Percentiles rank a stretch among this genome's conserved stretches.
Conservation (phyloP, 2,797 vertebrate species). For the Petrocephalus schoutedeni region DNA sequence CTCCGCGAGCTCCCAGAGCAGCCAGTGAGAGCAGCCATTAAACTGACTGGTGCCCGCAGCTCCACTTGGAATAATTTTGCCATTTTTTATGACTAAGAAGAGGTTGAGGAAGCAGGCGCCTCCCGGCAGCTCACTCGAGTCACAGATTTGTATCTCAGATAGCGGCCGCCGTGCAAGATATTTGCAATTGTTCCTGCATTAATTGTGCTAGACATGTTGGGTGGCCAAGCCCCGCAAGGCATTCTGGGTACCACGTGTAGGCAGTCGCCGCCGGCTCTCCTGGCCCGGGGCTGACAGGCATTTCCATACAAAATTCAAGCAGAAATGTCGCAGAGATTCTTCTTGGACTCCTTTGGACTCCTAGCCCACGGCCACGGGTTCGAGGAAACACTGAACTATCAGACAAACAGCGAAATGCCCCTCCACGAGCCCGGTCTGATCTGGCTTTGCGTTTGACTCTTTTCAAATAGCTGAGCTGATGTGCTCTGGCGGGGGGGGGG, state of each 20-base stretch:
- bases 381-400: not conserved
- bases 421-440: not conserved
- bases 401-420: not conserved
- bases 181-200: slow-evolving; percentile 48
- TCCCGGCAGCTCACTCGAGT: slow-evolving; percentile 74
- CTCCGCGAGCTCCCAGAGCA: not conserved
- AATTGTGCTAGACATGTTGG: slow-evolving; percentile 19
- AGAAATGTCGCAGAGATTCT: not conserved
- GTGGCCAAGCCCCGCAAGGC: slow-evolving; percentile 12
- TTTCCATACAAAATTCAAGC: not conserved
- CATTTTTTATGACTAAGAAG: slow-evolving; percentile 77
- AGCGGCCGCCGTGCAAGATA: slow-evolving; percentile 48
- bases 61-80: slow-evolving; percentile 46
- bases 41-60: not conserved
- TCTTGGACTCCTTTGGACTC: not conserved
- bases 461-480: not conserved
- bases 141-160: slow-evolving; percentile 72
- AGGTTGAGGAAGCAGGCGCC: slow-evolving; percentile 70
- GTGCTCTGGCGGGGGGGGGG: not conserved
- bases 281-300: not conserved
- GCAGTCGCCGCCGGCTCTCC: not conserved
- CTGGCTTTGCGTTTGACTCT: not conserved
- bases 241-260: slow-evolving; percentile 17
- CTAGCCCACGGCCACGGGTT: not conserved
- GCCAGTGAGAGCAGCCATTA: not conserved